Evolutionary conservation across 2,113 vertebrate genomes (phyloP).

Genomic region (Plotosus lineatus): DNA sequence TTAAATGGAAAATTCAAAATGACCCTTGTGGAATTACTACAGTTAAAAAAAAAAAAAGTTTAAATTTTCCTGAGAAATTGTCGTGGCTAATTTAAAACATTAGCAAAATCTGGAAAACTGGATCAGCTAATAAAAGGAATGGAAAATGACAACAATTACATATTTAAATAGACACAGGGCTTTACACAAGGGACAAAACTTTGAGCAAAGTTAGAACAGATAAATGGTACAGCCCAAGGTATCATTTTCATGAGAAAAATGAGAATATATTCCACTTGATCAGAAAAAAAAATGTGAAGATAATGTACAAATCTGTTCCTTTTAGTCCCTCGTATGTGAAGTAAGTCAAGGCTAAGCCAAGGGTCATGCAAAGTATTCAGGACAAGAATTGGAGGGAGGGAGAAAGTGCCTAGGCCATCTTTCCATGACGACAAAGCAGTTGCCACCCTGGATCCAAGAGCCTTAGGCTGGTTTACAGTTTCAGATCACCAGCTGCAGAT

Average conservation of each 20-base stretch:
- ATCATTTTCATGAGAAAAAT: neutral
- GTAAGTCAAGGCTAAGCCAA: constrained; percentile 7
- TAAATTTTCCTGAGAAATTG: neutral
- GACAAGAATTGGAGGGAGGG: neutral
- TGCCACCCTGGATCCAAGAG: constrained; percentile 36
- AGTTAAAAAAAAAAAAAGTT: neutral
- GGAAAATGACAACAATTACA: neutral
- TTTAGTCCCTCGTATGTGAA: neutral
- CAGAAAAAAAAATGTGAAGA: neutral
- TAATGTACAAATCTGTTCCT: neutral
- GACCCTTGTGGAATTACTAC: no score
- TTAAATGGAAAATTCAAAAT: no score
- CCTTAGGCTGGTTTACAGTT: constrained; percentile 36
- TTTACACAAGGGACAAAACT: neutral
- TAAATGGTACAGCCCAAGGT: neutral
- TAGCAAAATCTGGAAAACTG: neutral
- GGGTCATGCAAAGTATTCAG: constrained; percentile 22
- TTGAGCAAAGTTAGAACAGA: neutral
- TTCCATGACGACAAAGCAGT: constrained; percentile 40
- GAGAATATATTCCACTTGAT: neutral
- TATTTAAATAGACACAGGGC: neutral
- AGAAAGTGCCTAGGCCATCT: constrained; percentile 15
- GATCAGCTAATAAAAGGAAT: neutral
- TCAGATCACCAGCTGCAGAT: constrained; percentile 47
- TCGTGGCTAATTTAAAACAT: neutral